These are phyloP conservation scores for Simalia tracyae DNA, from an alignment of 2,797 vertebrate species.

Conservation along the genomic window DNA sequence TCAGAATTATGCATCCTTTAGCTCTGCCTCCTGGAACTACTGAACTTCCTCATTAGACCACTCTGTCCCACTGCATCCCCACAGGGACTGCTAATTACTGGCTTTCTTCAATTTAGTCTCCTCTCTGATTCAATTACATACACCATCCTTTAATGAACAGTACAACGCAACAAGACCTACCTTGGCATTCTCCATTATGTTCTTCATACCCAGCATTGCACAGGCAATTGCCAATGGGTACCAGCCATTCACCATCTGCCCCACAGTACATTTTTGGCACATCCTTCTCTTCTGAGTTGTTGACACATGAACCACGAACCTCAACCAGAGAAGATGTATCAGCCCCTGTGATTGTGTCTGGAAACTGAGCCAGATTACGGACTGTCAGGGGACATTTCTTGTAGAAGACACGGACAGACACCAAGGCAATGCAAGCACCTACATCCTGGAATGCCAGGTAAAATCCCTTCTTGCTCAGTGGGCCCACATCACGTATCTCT, in stretches of 20 bases:
- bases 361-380: constrained; percentile 93
- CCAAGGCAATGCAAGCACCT: constrained; percentile 94
- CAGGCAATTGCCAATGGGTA: constrained; percentile 96
- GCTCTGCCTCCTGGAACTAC: constrained; percentile 75
- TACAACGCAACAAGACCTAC: constrained; percentile 76
- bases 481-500: constrained; percentile 91
- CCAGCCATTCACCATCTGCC: constrained; percentile 97
- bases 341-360: constrained; percentile 92
- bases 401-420: constrained; percentile 94
- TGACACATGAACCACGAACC: constrained; percentile 94
- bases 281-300: constrained; percentile 96
- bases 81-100: constrained; percentile 82
- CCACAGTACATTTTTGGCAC: constrained; percentile 99
- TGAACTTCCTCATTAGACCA: constrained; percentile 77
- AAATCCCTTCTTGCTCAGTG: constrained; percentile 89
- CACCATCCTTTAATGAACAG: constrained; percentile 69
- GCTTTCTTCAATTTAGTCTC: constrained; percentile 78
- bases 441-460: constrained; percentile 98
- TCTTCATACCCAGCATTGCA: constrained; percentile 96
- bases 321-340: constrained; percentile 97
- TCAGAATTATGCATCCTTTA: constrained; percentile 63
- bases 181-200: constrained; percentile 89
- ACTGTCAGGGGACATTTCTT: constrained; percentile 94
- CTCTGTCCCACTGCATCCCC: constrained; percentile 78
- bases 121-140: constrained; percentile 80